Conservation (phyloP, 2,888 invertebrate species). For the Halocaridina rubra region DNA sequence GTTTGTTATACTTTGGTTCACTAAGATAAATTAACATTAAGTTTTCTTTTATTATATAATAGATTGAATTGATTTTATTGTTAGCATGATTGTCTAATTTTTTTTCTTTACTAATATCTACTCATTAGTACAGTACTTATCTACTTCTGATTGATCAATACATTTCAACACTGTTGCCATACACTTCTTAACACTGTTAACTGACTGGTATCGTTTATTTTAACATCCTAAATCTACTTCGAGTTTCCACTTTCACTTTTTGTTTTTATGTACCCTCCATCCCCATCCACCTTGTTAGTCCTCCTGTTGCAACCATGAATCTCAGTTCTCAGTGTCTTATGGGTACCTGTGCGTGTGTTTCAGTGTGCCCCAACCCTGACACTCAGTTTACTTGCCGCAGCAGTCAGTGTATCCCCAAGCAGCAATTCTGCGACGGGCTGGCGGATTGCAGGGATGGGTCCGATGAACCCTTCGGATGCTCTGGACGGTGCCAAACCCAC, state of each 20-base stretch:
- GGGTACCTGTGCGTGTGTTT: conserved; percentile 65
- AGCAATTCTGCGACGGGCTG: conserved; percentile 76
- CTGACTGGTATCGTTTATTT: too few relatives aligned
- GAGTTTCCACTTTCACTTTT: not conserved
- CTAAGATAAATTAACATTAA: too few relatives aligned
- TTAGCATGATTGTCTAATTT: not conserved
- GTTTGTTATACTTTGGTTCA: too few relatives aligned
- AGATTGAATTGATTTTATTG: not conserved
- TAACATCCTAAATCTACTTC: too few relatives aligned
- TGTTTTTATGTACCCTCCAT: not conserved
- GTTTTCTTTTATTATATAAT: conserved; percentile 4
- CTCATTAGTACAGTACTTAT: too few relatives aligned
- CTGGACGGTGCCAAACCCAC: conserved; percentile 64
- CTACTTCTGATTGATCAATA: too few relatives aligned
- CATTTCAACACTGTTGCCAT: too few relatives aligned
- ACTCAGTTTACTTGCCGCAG: conserved; percentile 73
- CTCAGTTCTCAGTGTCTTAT: conserved; percentile 52
- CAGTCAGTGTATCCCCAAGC: conserved; percentile 75
- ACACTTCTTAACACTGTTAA: not conserved
- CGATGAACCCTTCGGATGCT: conserved; percentile 76
- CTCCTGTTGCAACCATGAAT: conserved; percentile 25
- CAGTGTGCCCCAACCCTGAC: conserved; percentile 73
- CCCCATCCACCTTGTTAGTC: not conserved
- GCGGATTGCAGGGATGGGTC: conserved; percentile 77
- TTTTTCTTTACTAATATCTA: conserved; percentile 37